phyloP scores from a whole-genome alignment of 2,888 invertebrate genomes.

The Aradus depressus region DNA sequence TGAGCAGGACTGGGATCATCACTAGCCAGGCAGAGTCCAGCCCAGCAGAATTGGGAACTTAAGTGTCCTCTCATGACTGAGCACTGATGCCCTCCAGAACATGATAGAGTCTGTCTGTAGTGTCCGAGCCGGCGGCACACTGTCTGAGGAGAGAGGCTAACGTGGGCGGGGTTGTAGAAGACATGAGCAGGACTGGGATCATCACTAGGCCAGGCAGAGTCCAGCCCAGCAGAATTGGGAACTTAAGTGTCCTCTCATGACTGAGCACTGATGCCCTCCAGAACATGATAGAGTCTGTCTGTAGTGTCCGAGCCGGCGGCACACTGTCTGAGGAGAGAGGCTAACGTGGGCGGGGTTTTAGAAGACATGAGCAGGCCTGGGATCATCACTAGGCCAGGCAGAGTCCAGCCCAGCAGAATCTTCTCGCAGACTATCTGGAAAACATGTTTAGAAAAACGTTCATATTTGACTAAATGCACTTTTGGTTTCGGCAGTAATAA shows the following conservation, averaged over 20 bases:
- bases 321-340: slow-evolving; percentile 47
- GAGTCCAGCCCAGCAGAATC: slow-evolving; percentile 51
- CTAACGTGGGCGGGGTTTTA: slow-evolving; percentile 46
- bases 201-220: slow-evolving; percentile 48
- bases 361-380: slow-evolving; percentile 50
- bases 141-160: slow-evolving; percentile 46
- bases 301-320: slow-evolving; percentile 33
- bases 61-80: too few relatives aligned
- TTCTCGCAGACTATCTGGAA: slow-evolving; percentile 52
- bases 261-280: too few relatives aligned
- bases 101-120: too few relatives aligned
- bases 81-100: too few relatives aligned
- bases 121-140: slow-evolving; percentile 38
- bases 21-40: slow-evolving; percentile 50
- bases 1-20: slow-evolving; percentile 48
- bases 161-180: slow-evolving; percentile 46
- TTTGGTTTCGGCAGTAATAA: too few relatives aligned
- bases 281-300: too few relatives aligned
- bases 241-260: too few relatives aligned
- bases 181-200: slow-evolving; percentile 49
- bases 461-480: not conserved
- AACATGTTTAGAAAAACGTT: too few relatives aligned
- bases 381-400: slow-evolving; percentile 48
- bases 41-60: slow-evolving; percentile 53
- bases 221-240: slow-evolving; percentile 54